Base-by-base conservation (phyloP, 2,797 vertebrate genomes). In the Myotis planiceps region DNA sequence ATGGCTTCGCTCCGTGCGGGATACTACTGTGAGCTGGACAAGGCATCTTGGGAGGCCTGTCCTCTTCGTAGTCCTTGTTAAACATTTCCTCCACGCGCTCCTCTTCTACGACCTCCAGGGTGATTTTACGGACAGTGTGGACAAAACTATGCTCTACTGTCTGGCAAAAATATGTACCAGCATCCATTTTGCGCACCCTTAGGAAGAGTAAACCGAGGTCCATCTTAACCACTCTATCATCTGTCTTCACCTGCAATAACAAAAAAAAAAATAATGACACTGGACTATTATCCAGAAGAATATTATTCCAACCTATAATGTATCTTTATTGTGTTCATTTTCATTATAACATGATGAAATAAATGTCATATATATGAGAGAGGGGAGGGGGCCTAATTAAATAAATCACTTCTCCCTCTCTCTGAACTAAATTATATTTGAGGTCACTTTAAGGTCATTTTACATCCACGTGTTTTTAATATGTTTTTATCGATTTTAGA, bases 81-180 rank as follows among this genome's bases (percentile, higher is more conserved):
- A 99, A 99, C 72, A 99, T 98, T 29, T 98, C 98, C 12, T 99
- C 99, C 23, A 99, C 98, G 1, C 98, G 98, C 32, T 99, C 99
- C 88, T 99, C 99, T 88, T 98, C 99, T 0, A 99, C 98, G 49
- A 99, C 98, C 83, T 99, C 99, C 87, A 99, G 97, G 14, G 98
- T 99, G 97, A 99, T 98, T 82, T 98, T 99, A 13, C 99, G 98
- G 66, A 99, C 97, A 0, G 99, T 99, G 93, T 99, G 99, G 82
- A 99, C 98, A 71, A 99, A 99, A 96, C 99, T 98, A 3, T 99
- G 99, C 93, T 99, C 99, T 84, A 99, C 99, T 0, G 99, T 99
- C 98, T 99, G 99, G 97, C 99, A 99, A 94, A 99, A 98, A 53
- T 99, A 99, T 37, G 98, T 98, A 4, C 99, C 99, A 1, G 99